Evolutionary conservation across 2,888 invertebrate genomes (phyloP), one percentile per base, ranked within the genome.

Genomic region (Strigamia transsilvanica): DNA sequence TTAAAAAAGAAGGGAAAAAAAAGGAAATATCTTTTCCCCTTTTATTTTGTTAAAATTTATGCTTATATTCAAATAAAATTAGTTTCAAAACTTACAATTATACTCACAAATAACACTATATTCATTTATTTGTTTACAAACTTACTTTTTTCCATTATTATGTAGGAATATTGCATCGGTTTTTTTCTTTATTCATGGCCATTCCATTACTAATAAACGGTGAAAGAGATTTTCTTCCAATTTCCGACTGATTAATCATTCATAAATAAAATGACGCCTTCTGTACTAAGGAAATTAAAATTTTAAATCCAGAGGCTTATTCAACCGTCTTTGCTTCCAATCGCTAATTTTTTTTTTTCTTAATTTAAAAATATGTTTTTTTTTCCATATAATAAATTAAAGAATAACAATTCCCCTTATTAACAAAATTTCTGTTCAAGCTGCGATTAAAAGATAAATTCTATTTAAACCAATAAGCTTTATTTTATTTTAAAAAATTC

Each of bases 191-290:
- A 61, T 61, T 61, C 61, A 5, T 61, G 4, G 61, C 61, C 61
- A 61, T n/a, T 13, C n/a, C 21, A 56, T n/a, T 13, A n/a, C 13
- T 12, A 46, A 46, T 46, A 46, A n/a, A 15, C 12, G 61, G 12
- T 56, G 18, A 56, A 56, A n/a, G 56, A 56, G 56, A 56, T 56
- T 56, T 56, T 56, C 56, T 61, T 61, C 61, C 61, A 61, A 61
- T 61, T 61, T 61, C 61, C 61, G 21, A 61, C 61, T 61, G 61
- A 61, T 61, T 61, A 61, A 61, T 61, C 61, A 61, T 61, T 61
- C 61, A 61, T 61, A 61, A 61, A 61, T 61, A 61, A 9, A 18
- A 18, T n/a, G 61, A 18, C 61, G 61, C 21, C 61, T 61, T 23
- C 18, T 61, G n/a, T n/a, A 23, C 61, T 61, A 9, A 61, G 23